Base-by-base conservation (phyloP, 1,140 invertebrate species). In the Leptoteleia sp. region DNA sequence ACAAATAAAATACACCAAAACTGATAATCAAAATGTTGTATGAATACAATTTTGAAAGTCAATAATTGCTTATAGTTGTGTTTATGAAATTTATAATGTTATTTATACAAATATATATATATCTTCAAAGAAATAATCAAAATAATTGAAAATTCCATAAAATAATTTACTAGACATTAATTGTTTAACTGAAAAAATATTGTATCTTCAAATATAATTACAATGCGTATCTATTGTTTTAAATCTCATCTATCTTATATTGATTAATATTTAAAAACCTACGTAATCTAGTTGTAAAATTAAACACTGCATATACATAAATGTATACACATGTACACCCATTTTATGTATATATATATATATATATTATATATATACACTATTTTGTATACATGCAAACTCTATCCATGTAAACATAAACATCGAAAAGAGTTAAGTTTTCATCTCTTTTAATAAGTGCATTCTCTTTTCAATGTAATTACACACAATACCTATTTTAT, bases 201-300 rank as follows among this genome's bases (percentile, higher is more conserved):
- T 22, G 19, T 22, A 3, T 22, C 19, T 3, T 5, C 19, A 22
- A 22, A 37, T 2, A 37, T 15, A 13, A 13, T 4, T 37, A 15
- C 9, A 42, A 9, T 42, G 16, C 5, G 73, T 76, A 65, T 50
- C 79, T 17, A 38, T 71, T 83, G 37, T 31, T 57, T 31, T 37
- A 42, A 65, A 47, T 45, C 27, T 55, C 31, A 33, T 61, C 37
- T 75, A 83, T 40, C 9, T 54, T 86, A 85, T 84, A 87, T 86
- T 84, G 83, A 87, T 82, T 85, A 83, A 76, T 67, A 61, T 82
- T 79, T 43, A 75, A 45, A 83, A 84, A 81, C 70, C 76, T 80
- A 83, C 68, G 52, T 43, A 33, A 17, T 19, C 45, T 80, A 80
- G 65, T 82, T 82, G 80, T 71, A 84, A 80, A 85, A 85, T 84